Base-by-base conservation (phyloP, 2,888 invertebrate species). In the Cerceris rybyensis region DNA sequence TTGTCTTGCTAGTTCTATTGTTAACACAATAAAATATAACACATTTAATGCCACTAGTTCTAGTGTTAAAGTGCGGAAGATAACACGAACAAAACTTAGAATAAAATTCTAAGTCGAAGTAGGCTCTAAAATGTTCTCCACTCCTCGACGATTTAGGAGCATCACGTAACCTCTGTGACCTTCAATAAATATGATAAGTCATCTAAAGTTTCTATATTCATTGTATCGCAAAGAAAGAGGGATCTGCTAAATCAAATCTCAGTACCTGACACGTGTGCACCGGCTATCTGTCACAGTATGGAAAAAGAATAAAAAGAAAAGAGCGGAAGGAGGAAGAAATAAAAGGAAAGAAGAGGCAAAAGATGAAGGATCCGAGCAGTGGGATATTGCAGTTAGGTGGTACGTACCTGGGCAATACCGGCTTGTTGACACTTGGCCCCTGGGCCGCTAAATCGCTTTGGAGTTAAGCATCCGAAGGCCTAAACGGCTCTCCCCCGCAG, bases 371-470 rank as follows among this genome's bases (percentile, higher is more conserved):
- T 50, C 70, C 28, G 50, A 41, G 28, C 59, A n/a, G 64, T 70
- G 52, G 71, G 60, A 81, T 72, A 78, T 84, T 73, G 75, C 73
- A 71, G 78, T 78, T 74, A 75, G 74, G 75, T 76, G 73, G 68
- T 85, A 81, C 81, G 80, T 87, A 86, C 85, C 86, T 87, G 86
- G 82, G 81, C 83, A 86, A 83, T 89, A 79, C 84, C 70, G 85
- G 86, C 90, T 91, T 87, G 90, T 91, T 91, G 90, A 91, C 90
- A 91, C 88, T 91, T 91, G 90, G 89, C 90, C 91, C 88, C 87
- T 86, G 84, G 87, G 85, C 87, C 87, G 89, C 89, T 91, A 88
- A 91, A 91, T 91, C 89, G 90, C 86, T 89, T 89, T 86, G 86
- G 87, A 89, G 88, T 88, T 86, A 87, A 88, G 86, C 86, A 85